These are phyloP conservation scores for Limosa lapponica DNA, from an alignment of 2,797 vertebrate species.

Conservation along the genomic window DNA sequence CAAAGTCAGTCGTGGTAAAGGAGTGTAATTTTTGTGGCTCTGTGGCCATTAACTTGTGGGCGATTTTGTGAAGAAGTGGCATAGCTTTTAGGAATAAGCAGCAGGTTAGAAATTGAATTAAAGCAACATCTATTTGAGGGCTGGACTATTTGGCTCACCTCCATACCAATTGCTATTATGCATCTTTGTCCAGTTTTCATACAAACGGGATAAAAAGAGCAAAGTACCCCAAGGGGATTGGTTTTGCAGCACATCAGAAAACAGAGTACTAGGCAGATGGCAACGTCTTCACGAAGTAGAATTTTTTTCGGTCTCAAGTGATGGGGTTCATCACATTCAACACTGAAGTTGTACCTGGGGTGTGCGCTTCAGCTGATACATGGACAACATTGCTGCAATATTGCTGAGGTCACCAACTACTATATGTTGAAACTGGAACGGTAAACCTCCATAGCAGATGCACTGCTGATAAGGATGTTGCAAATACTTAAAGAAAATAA, in stretches of 20 bases:
- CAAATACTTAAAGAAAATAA: neutral
- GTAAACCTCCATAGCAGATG: neutral
- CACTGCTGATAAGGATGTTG: neutral
- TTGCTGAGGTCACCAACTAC: neutral
- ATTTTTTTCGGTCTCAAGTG: neutral
- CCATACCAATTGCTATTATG: neutral
- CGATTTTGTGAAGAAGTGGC: constrained; percentile 3
- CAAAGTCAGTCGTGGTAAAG: neutral
- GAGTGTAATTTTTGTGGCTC: neutral
- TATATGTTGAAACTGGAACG: neutral
- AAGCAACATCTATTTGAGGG: neutral
- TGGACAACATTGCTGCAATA: neutral
- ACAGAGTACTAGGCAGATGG: neutral
- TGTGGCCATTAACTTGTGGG: neutral
- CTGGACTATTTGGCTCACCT: neutral
- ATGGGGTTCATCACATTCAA: neutral
- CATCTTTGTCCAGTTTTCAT: neutral
- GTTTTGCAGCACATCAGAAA: neutral
- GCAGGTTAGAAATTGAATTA: neutral
- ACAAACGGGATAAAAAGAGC: neutral
- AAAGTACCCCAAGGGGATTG: neutral
- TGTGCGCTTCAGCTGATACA: neutral
- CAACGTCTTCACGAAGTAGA: neutral
- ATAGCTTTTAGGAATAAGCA: neutral
- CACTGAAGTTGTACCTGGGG: neutral